These are phyloP conservation scores for Diadromus collaris DNA, from an alignment of 2,888 invertebrate species.

Conservation along the genomic window DNA sequence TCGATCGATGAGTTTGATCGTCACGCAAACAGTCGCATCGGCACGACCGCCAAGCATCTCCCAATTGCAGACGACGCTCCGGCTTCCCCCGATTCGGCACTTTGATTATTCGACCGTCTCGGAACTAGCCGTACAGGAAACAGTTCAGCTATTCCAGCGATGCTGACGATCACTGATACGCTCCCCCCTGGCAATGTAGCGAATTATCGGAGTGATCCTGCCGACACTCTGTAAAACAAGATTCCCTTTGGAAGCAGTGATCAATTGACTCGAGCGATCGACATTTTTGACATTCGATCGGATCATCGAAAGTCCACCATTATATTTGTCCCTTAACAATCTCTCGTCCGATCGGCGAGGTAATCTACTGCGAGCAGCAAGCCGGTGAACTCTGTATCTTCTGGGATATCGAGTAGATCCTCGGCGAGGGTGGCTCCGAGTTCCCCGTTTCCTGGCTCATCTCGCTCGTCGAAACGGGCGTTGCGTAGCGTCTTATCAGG, in stretches of 20 bases:
- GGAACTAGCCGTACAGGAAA: slow-evolving; percentile 8
- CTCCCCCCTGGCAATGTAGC: not conserved
- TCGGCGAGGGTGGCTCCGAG: slow-evolving; percentile 72
- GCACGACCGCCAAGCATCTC: slow-evolving; percentile 46
- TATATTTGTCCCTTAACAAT: not conserved
- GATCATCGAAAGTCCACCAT: not conserved
- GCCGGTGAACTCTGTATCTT: slow-evolving; percentile 69
- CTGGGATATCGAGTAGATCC: slow-evolving; percentile 79
- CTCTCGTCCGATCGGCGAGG: not conserved
- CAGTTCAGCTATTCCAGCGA: slow-evolving; percentile 10
- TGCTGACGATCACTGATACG: slow-evolving; percentile 11
- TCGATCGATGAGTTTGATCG: slow-evolving; percentile 28
- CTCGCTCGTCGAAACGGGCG: slow-evolving; percentile 70
- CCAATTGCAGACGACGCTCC: slow-evolving; percentile 24
- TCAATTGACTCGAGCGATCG: not conserved
- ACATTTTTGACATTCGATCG: not conserved
- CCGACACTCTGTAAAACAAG: not conserved
- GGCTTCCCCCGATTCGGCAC: slow-evolving; percentile 11
- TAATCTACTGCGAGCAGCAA: slow-evolving; percentile 69
- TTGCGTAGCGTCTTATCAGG: slow-evolving; percentile 80
- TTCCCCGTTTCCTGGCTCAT: slow-evolving; percentile 67
- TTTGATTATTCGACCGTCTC: slow-evolving; percentile 31
- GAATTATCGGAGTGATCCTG: not conserved
- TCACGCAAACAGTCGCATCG: slow-evolving; percentile 20
- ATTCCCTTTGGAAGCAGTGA: not conserved